phyloP scores from a whole-genome alignment of 1,140 invertebrate genomes.

The Drosophila pruinosa region DNA sequence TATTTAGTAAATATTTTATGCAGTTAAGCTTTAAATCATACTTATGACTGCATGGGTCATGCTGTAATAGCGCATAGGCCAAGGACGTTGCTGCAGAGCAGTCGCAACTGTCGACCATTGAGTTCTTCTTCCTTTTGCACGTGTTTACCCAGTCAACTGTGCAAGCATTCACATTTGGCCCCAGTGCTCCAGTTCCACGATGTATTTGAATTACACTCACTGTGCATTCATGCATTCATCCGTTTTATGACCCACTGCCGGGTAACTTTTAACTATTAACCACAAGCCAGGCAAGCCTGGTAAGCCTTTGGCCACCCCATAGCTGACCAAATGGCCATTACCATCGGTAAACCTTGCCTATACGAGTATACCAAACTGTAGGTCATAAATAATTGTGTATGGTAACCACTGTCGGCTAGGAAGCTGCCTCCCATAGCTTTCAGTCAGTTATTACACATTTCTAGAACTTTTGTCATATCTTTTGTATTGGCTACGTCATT shows the following conservation, averaged over 20 bases:
- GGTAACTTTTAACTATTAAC: slow-evolving; percentile 29
- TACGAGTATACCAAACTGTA: background rate
- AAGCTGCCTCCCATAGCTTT: background rate
- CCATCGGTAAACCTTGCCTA: slow-evolving; percentile 1
- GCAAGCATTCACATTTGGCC: slow-evolving; percentile 29
- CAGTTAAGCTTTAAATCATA: background rate
- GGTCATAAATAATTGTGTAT: slow-evolving; percentile 4
- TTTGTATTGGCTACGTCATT: background rate
- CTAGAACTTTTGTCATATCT: background rate
- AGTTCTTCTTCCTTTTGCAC: background rate
- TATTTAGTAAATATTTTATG: background rate
- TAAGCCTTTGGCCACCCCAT: background rate
- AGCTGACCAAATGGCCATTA: slow-evolving; percentile 7
- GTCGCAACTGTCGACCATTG: background rate
- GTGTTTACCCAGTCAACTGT: slow-evolving; percentile 37
- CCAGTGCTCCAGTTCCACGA: slow-evolving; percentile 16
- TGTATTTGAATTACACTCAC: slow-evolving; percentile 31
- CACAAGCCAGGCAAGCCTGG: background rate
- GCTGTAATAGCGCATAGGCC: slow-evolving; percentile 1
- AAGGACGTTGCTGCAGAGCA: background rate
- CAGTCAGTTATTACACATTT: background rate
- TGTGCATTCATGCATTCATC: slow-evolving; percentile 48
- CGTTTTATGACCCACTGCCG: slow-evolving; percentile 41
- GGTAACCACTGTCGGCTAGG: background rate
- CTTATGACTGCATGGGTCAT: background rate